Evolutionary conservation across 2,888 invertebrate species (phyloP).

Genomic region (Stratiomys singularior): DNA sequence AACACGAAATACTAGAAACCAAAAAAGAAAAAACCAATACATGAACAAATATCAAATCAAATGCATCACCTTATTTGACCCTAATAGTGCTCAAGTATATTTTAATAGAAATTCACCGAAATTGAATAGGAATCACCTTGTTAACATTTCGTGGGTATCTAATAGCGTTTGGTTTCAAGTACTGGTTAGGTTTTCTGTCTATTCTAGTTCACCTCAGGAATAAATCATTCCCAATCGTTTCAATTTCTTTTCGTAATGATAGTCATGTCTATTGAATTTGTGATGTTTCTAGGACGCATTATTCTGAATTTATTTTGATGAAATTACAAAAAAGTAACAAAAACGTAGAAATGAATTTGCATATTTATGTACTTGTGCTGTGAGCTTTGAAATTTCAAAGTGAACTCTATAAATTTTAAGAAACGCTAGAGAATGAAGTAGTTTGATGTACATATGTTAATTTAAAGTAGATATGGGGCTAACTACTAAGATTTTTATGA

Average conservation of each 20-base stretch:
- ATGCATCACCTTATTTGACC: constrained; percentile 40
- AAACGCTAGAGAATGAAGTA: too few relatives aligned
- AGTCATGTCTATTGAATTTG: constrained; percentile 31
- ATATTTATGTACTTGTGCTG: neutral
- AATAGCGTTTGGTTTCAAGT: neutral
- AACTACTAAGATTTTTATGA: too few relatives aligned
- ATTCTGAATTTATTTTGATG: neutral
- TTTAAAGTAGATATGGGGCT: too few relatives aligned
- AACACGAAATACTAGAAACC: neutral
- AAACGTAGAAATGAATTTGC: neutral
- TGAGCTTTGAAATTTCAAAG: neutral
- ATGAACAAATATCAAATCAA: constrained; percentile 2
- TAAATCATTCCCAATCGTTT: constrained; percentile 34
- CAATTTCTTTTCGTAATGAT: constrained; percentile 32
- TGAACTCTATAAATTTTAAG: too few relatives aligned
- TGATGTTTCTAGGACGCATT: constrained; percentile 2
- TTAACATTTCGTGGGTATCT: neutral
- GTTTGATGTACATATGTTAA: too few relatives aligned
- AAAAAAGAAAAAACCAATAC: neutral
- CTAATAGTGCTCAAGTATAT: constrained; percentile 37
- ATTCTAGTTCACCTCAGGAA: constrained; percentile 11
- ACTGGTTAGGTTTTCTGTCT: neutral
- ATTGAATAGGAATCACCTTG: constrained; percentile 39
- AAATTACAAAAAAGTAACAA: neutral
- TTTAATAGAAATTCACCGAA: constrained; percentile 30